Conservation (phyloP, 2,797 vertebrate species). For the Hippocampus kuda region DNA sequence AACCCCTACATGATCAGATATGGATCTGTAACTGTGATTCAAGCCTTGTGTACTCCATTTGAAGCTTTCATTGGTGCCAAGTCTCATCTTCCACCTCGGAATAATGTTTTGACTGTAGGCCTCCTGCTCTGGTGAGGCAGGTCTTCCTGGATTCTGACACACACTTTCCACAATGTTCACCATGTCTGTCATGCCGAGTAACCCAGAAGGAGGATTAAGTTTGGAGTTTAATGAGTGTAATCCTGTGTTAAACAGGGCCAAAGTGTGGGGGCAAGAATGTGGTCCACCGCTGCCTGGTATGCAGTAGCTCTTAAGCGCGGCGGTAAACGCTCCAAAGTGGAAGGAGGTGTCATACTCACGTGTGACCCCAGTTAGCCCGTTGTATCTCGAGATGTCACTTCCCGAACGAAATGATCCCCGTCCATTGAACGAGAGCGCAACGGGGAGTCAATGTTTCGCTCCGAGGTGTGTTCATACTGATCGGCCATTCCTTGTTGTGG, state of each 20-base stretch:
- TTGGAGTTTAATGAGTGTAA: constrained; percentile 77
- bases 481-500: constrained; percentile 6
- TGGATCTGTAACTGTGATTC: constrained; percentile 7
- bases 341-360: constrained; percentile 57
- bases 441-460: neutral
- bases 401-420: neutral
- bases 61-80: constrained; percentile 24
- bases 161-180: constrained; percentile 76
- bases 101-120: constrained; percentile 64
- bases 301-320: constrained; percentile 54
- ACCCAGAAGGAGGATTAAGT: constrained; percentile 73
- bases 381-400: constrained; percentile 13
- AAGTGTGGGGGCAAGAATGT: constrained; percentile 69
- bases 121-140: constrained; percentile 47
- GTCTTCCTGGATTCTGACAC: constrained; percentile 60
- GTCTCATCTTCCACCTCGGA: constrained; percentile 48
- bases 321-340: constrained; percentile 44
- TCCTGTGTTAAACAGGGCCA: constrained; percentile 73
- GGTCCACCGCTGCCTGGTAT: constrained; percentile 60
- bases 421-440: neutral
- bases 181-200: constrained; percentile 70
- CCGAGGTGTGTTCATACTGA: neutral
- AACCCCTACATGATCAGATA: constrained; percentile 4
- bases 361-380: constrained; percentile 51
- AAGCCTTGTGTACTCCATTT: constrained; percentile 11